Evolutionary conservation across 2,797 vertebrate species (phyloP), one percentile per base, ranked within the genome.

Genomic region (Vireo griseus): DNA sequence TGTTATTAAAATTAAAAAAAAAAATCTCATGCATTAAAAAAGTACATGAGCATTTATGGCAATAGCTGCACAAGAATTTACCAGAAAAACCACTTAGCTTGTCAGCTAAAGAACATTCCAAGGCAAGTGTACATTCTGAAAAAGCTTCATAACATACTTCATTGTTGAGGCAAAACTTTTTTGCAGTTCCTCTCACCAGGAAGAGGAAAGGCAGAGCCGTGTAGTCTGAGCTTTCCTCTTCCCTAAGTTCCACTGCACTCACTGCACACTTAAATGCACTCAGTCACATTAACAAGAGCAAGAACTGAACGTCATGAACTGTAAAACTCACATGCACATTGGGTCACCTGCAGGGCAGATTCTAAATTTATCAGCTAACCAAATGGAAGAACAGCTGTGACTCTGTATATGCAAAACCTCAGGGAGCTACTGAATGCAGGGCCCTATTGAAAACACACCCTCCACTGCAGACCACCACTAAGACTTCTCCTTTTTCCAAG

Each of bases 321-420:
- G 44, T 84, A 88, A 82, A 71, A 91, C 18, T 69, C 63, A 45
- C 48, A 51, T 58, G 40, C 75, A 73, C 24, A 19, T 0, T 45
- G 50, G 72, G 69, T 67, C 86, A 92, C 82, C 90, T 92, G 92
- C 90, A 91, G 82, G 72, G 72, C 58, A 90, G 48, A 73, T 65
- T 71, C 88, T 80, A 51, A 63, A 91, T 80, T 61, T 72, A 61
- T 61, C 67, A n/a, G 57, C 57, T 63, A 29, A 55, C 72, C 69
- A 77, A 90, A 83, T 0, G 12, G 74, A 91, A 47, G 13, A 86
- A 79, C 75, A 94, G 90, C 75, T 90, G 75, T 55, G 75, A 76
- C 68, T 13, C 48, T 58, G 51, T 33, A 61, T 8, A 67, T 10
- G 40, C 68, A 88, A 82, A 92, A 71, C 45, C 61, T 39, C 33